Percentiles rank a stretch among this genome's conserved stretches.
Conservation (phyloP, 2,113 vertebrate species). For the Lontra canadensis region DNA sequence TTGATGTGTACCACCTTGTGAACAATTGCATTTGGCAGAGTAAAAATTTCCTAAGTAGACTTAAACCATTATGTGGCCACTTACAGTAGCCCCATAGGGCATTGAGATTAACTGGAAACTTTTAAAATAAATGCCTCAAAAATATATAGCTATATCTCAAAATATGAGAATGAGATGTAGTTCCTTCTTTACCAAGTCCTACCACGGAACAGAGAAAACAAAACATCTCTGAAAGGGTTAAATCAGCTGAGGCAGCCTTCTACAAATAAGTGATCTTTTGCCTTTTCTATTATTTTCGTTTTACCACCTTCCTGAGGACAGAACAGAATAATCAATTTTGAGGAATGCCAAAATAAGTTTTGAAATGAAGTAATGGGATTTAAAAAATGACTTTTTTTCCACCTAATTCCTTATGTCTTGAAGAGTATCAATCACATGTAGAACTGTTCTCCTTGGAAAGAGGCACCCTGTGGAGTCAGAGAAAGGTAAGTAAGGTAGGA, state of each 20-base stretch:
- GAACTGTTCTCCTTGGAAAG: background rate
- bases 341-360: background rate
- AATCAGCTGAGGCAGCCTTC: background rate
- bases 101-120: background rate
- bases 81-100: background rate
- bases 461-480: background rate
- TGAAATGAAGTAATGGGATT: background rate
- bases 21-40: background rate
- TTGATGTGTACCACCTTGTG: background rate
- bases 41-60: background rate
- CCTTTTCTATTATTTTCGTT: background rate
- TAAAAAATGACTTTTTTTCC: background rate
- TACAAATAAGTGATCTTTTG: background rate
- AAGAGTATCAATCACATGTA: background rate
- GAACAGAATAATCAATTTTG: background rate
- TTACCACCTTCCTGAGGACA: background rate
- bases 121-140: background rate
- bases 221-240: background rate
- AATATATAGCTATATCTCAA: background rate
- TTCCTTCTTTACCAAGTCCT: background rate
- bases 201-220: background rate
- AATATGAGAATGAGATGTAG: background rate
- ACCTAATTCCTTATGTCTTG: background rate
- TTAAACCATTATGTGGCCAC: background rate
- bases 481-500: background rate